Base-by-base conservation (phyloP, 2,888 invertebrate species). In the Meteorus colon region DNA sequence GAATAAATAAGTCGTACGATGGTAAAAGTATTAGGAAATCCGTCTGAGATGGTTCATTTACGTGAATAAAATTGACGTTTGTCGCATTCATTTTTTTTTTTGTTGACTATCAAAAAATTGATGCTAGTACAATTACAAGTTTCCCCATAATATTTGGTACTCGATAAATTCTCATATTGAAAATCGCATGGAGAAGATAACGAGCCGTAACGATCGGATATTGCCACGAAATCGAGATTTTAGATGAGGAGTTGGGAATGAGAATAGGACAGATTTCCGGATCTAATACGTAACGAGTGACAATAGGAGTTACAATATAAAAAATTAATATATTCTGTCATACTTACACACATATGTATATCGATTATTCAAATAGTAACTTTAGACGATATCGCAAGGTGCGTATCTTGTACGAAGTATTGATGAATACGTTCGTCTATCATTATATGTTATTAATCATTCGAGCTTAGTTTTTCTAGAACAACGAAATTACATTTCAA, bases 41-140 rank as follows among this genome's bases (percentile, higher is more conserved):
- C 16, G 19, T 34, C n/a, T 16, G 8, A 34, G 55, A 59, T 59
- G 19, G 34, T 34, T 12, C 31, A 14, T 24, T 31, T 55, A 27
- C 10, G n/a, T 31, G 41, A 55, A n/a, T 34, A 16, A 70, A 62
- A 16, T 62, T 71, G 62, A 71, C 45, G 37, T 60, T 59, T 45
- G 27, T 45, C 29, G 14, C 31, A 51, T 68, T 48, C 48, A 34
- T 34, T 34, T 34, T 8, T 41, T 68, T 48, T 48, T 51, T 51
- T 45, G 10, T 24, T 67, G 2, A 12, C 8, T 41, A 3, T 6
- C n/a, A 41, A 6, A 68, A 12, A 14, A 66, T 14, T 24, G 24
- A 24, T 24, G 24, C 24, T 24, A 24, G 24, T 24, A 24, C 16
- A 66, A 66, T 37, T n/a, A 34, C 16, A 27, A 37, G 48, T 37